Evolutionary conservation across 92 coral and sea anemone species (phyloP).

Genomic region (Blastomussa wellsi): DNA sequence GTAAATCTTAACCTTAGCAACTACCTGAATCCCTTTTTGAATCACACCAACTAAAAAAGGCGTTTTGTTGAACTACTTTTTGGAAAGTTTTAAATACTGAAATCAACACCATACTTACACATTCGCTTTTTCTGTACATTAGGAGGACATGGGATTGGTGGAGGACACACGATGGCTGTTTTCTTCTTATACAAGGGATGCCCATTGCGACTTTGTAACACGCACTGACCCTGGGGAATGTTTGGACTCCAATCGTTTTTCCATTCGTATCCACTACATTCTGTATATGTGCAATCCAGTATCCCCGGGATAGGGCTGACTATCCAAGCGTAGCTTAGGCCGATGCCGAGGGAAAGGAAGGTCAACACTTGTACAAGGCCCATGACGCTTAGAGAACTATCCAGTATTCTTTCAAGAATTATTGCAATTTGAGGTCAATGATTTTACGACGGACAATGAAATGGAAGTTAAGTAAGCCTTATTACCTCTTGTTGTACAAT

Average conservation of each 20-base stretch:
- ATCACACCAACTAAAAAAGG: too few species aligned
- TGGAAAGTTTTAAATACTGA: too few species aligned
- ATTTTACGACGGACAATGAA: neutral
- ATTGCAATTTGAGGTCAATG: neutral
- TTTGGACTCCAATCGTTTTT: slow-evolving; percentile 66
- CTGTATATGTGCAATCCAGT: slow-evolving; percentile 72
- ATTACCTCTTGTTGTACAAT: neutral
- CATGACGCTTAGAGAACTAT: neutral
- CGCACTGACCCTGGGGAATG: slow-evolving; percentile 63
- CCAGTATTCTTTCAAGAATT: neutral
- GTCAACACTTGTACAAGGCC: neutral
- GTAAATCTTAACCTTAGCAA: too few species aligned
- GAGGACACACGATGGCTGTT: slow-evolving; percentile 63
- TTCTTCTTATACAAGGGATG: slow-evolving; percentile 34
- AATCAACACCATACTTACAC: slow-evolving; percentile 63
- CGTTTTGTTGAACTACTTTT: too few species aligned
- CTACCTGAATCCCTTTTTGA: too few species aligned
- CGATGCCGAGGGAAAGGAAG: neutral
- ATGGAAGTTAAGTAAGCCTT: neutral
- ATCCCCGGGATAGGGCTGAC: neutral
- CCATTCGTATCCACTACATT: slow-evolving; percentile 72
- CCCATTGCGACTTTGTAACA: slow-evolving; percentile 52
- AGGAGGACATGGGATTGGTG: slow-evolving; percentile 43
- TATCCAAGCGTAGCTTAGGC: neutral
- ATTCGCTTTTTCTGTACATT: slow-evolving; percentile 44